These are phyloP conservation scores for Eriocheir sinensis DNA, from an alignment of 1,140 invertebrate genomes.

Conservation along the genomic window DNA sequence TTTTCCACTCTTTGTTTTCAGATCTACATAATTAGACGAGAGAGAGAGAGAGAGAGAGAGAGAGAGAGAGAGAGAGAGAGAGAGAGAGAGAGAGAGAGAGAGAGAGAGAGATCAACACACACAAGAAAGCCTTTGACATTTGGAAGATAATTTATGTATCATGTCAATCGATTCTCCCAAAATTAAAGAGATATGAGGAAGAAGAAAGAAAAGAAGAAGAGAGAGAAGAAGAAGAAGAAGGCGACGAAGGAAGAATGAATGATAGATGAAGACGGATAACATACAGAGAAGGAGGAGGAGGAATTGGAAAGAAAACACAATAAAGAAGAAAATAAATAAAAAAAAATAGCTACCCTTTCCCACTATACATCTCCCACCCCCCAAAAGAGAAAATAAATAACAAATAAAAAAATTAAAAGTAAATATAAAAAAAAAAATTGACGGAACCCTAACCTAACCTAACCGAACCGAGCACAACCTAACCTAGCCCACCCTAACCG, in stretches of 20 bases:
- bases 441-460: too few relatives aligned
- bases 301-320: too few relatives aligned
- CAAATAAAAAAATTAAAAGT: too few relatives aligned
- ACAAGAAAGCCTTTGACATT: not conserved
- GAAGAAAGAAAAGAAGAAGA: not conserved
- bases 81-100: constrained; percentile 59
- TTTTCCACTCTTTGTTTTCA: not conserved
- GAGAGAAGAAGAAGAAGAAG: not conserved
- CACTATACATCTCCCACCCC: too few relatives aligned
- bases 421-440: too few relatives aligned
- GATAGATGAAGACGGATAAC: not conserved
- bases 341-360: too few relatives aligned
- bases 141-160: not conserved
- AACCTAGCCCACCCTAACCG: too few relatives aligned
- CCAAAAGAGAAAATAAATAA: too few relatives aligned
- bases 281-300: not conserved
- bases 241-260: not conserved
- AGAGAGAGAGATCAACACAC: constrained; percentile 34
- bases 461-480: too few relatives aligned
- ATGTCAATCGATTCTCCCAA: constrained; percentile 24
- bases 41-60: constrained; percentile 46
- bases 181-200: not conserved
- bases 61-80: constrained; percentile 56
- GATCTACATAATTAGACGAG: not conserved
- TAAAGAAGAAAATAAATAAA: too few relatives aligned